Evolutionary conservation across 2,888 invertebrate genomes (phyloP), one percentile per base, ranked within the genome.

Genomic region (Dasypogon diadema): DNA sequence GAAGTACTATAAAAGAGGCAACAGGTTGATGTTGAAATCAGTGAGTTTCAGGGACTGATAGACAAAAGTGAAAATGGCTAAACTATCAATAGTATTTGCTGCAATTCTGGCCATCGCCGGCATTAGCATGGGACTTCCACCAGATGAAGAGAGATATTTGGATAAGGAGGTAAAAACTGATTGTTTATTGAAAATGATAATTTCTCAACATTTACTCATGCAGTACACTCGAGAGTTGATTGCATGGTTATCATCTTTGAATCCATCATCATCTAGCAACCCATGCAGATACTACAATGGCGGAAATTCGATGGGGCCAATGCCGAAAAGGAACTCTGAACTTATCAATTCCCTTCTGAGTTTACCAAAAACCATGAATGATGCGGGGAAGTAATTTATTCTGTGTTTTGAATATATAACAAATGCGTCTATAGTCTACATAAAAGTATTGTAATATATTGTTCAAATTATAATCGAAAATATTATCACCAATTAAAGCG

Each of bases 281-380:
- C 81, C 80, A 4, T 80, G 81, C 58, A 78, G 79, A 42, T 81
- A 81, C 72, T 82, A 81, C 60, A 37, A 78, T 65, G 79, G 76
- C 16, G 78, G 81, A 6, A 77, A 63, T 54, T 65, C 70, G 34
- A 58, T 83, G 12, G 76, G 65, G 37, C 80, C 81, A 21, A 79
- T 84, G 81, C 87, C 88, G 78, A 92, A 92, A 81, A 87, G 92
- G 3, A 92, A 92, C 81, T 92, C 92, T 0, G 92, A 93, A 81
- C 85, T 92, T 5, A 93, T 92, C 80, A 93, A 92, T 83, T 91
- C 93, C 0, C 87, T 94, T n/a, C 85, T 93, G 46, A 90, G 91
- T n/a, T 84, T 93, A 63, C 93, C 93, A 6, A 92, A 92, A 81
- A 91, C 90, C 77, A 90, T 93, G 89, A 90, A 91, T 81, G 91